phyloP scores from a whole-genome alignment of 2,888 invertebrate species.

The Brassicogethes aeneus region DNA sequence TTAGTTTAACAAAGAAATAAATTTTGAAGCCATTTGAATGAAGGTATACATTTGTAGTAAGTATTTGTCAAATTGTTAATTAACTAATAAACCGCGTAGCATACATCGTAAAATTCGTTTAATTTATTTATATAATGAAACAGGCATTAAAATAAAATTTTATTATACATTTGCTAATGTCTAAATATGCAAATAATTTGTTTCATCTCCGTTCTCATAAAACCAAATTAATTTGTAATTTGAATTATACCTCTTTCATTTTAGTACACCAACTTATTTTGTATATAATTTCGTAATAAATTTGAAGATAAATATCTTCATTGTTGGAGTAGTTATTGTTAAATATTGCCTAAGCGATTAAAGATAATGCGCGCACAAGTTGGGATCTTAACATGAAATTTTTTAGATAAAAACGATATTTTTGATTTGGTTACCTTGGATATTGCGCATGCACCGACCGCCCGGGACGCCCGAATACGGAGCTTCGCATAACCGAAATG shows the following conservation, averaged over 20 bases:
- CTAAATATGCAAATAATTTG: neutral
- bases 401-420: constrained; percentile 66
- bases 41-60: no score
- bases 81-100: no score
- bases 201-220: neutral
- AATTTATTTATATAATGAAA: neutral
- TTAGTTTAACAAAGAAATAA: no score
- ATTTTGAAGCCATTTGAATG: no score
- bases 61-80: no score
- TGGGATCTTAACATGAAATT: no score
- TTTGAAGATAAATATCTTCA: no score
- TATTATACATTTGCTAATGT: neutral
- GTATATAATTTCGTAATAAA: constrained; percentile 7
- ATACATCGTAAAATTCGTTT: no score
- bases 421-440: constrained; percentile 95
- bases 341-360: no score
- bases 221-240: neutral
- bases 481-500: constrained; percentile 50
- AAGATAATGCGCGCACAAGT: no score
- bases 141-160: neutral
- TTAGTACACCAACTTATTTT: neutral
- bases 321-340: no score
- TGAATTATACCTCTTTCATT: neutral
- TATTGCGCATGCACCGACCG: constrained; percentile 87
- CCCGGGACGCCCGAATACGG: constrained; percentile 22